These are phyloP conservation scores for Lysiphlebus fabarum DNA, from an alignment of 1,140 invertebrate species.

Conservation along the genomic window DNA sequence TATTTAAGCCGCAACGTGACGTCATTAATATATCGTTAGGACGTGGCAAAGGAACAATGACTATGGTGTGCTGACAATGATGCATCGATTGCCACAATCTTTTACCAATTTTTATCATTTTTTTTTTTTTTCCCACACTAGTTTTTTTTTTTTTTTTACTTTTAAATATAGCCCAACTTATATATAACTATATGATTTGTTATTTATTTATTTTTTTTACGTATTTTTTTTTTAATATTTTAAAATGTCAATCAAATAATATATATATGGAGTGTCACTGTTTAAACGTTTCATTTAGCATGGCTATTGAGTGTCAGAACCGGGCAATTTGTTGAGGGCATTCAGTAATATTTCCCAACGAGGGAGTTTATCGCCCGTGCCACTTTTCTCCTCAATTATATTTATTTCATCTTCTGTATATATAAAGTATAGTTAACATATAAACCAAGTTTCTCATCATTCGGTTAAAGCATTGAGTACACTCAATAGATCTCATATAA, in stretches of 20 bases:
- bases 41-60: slow-evolving; percentile 19
- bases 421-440: too few species aligned
- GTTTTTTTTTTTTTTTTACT: not conserved
- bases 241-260: not conserved
- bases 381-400: not conserved
- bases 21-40: slow-evolving; percentile 54
- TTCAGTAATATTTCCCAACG: not conserved
- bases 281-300: slow-evolving; percentile 16
- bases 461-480: slow-evolving; percentile 21
- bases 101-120: slow-evolving; percentile 2
- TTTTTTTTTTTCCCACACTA: not conserved
- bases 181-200: not conserved
- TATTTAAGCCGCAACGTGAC: slow-evolving; percentile 54
- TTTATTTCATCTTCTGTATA: too few species aligned
- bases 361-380: slow-evolving; percentile 26
- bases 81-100: slow-evolving; percentile 17
- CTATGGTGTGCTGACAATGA: slow-evolving; percentile 23
- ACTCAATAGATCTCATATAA: slow-evolving; percentile 31
- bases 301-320: slow-evolving; percentile 8
- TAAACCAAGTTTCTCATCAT: too few species aligned
- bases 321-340: slow-evolving; percentile 16
- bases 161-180: too few species aligned
- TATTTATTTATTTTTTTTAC: not conserved
- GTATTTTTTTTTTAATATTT: not conserved
- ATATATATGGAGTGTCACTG: not conserved